Conservation (phyloP, 2,888 invertebrate species). For the Blastobasis adustella region DNA sequence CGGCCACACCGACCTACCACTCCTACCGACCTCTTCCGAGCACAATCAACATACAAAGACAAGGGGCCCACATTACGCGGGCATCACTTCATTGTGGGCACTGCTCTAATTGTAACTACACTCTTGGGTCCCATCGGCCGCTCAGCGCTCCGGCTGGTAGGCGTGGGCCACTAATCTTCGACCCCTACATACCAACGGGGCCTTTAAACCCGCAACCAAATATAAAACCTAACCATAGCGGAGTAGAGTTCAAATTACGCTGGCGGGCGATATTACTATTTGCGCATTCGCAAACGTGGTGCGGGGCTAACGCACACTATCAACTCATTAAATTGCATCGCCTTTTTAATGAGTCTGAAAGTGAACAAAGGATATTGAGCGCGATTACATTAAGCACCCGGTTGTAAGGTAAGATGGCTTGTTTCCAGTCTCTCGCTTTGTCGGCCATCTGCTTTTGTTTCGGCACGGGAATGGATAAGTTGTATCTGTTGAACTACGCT, state of each 20-base stretch:
- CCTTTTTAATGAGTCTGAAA: slow-evolving; percentile 76
- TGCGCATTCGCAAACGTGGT: slow-evolving; percentile 71
- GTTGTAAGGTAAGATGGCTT: slow-evolving; percentile 55
- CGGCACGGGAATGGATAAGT: too few species aligned
- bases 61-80: slow-evolving; percentile 65
- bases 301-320: slow-evolving; percentile 74
- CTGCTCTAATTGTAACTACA: slow-evolving; percentile 75
- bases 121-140: slow-evolving; percentile 71
- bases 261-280: slow-evolving; percentile 32
- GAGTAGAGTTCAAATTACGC: slow-evolving; percentile 31
- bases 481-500: too few species aligned
- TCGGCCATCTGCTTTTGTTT: too few species aligned
- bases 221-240: slow-evolving; percentile 12
- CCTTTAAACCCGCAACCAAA: slow-evolving; percentile 14
- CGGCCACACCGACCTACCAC: too few species aligned
- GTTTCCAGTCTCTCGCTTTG: too few species aligned
- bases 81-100: slow-evolving; percentile 74
- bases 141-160: slow-evolving; percentile 71
- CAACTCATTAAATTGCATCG: slow-evolving; percentile 76
- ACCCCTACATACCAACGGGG: slow-evolving; percentile 69
- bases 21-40: slow-evolving; percentile 43
- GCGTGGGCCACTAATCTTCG: slow-evolving; percentile 75
- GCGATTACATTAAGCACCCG: slow-evolving; percentile 72
- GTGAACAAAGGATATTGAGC: slow-evolving; percentile 74
- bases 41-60: slow-evolving; percentile 74